Evolutionary conservation across 2,113 vertebrate genomes (phyloP).

Genomic region (Ceratotherium simum): DNA sequence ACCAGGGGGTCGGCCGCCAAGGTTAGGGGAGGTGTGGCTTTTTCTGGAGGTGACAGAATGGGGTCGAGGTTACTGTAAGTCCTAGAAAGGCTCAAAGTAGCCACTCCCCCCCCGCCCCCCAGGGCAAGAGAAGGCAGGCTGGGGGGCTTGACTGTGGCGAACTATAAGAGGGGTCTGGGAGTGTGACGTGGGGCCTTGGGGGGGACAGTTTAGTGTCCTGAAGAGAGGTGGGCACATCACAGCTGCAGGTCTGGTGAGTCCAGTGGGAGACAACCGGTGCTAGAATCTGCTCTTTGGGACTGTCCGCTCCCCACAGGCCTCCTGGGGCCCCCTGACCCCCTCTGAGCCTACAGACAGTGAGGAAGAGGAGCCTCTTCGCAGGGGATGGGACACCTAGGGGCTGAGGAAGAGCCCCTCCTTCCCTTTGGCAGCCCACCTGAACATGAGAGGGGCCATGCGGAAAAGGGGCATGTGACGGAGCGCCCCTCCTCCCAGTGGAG

Average conservation of each 20-base stretch:
- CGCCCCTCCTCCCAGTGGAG: no score
- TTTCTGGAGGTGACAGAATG: background rate
- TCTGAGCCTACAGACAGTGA: background rate
- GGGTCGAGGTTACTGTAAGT: background rate
- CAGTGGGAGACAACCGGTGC: background rate
- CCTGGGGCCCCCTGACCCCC: background rate
- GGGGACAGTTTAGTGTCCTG: background rate
- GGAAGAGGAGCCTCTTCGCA: background rate
- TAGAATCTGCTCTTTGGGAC: background rate
- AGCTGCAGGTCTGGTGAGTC: background rate
- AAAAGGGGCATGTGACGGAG: background rate
- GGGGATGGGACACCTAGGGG: background rate
- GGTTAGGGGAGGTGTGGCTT: background rate
- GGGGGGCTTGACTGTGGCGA: background rate
- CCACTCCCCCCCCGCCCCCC: rapidly evolving
- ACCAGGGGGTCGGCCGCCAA: background rate
- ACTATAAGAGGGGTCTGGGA: background rate
- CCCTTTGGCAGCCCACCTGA: background rate
- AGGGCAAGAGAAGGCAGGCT: background rate
- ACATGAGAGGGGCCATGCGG: background rate
- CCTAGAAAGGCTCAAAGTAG: background rate
- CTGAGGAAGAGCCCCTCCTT: background rate
- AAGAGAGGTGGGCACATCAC: background rate
- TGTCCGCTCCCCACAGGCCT: no score
- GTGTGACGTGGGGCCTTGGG: background rate